Evolutionary conservation across 2,113 vertebrate species (phyloP).

Genomic region (Myanophis thanlyinensis): DNA sequence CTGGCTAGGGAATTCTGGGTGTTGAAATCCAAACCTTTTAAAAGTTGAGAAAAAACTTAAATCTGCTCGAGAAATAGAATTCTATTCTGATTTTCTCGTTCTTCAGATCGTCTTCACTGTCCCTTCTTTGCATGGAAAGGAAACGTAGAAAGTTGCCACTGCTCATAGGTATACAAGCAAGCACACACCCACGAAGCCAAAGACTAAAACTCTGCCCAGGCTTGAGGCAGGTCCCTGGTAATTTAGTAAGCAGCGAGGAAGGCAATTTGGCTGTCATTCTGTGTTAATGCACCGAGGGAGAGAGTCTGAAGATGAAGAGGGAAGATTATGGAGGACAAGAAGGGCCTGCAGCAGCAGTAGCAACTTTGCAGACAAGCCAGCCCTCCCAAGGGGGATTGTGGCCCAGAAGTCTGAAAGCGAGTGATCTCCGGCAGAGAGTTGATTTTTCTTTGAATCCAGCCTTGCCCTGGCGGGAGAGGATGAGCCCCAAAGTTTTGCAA

Average conservation of each 20-base stretch:
- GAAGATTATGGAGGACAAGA: slow-evolving; percentile 1
- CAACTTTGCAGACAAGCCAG: not conserved
- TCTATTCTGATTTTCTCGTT: not conserved
- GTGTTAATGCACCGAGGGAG: slow-evolving; percentile 14
- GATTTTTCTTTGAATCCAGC: not conserved
- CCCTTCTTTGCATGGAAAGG: not conserved
- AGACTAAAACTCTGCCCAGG: not conserved
- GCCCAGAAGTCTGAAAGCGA: not conserved
- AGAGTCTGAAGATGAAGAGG: slow-evolving; percentile 15
- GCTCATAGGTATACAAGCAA: not conserved
- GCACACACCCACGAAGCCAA: not conserved
- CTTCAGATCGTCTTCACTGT: not conserved
- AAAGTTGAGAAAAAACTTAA: too few species aligned
- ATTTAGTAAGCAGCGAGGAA: not conserved
- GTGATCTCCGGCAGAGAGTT: not conserved
- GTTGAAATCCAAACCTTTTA: not conserved
- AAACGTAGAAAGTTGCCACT: not conserved
- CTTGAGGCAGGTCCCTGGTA: slow-evolving; percentile 3
- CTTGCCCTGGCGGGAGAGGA: not conserved
- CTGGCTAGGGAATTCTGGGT: not conserved
- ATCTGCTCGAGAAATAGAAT: too few species aligned
- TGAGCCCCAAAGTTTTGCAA: fast-evolving
- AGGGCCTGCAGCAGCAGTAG: not conserved
- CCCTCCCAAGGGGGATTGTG: not conserved
- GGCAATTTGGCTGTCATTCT: slow-evolving; percentile 26